Percentiles rank a stretch among this genome's conserved stretches.
Evolutionary conservation across 1,140 invertebrate genomes (phyloP).

Genomic region (Artemia franciscana): DNA sequence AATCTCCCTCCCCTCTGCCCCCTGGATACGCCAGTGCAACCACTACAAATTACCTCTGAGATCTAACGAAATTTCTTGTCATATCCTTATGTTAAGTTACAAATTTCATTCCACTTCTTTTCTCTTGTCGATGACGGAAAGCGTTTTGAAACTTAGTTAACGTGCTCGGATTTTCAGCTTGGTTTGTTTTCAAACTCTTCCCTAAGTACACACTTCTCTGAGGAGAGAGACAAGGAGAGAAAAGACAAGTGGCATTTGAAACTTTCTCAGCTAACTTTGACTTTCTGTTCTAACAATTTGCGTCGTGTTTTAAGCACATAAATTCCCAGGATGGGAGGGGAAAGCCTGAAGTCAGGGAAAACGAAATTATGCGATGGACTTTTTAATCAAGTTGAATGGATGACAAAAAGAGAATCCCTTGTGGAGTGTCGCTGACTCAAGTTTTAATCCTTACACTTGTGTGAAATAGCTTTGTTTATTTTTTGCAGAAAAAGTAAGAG

Average conservation of each 20-base stretch:
- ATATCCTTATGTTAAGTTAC: background rate
- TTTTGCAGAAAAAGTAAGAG: too few species aligned
- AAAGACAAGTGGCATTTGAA: background rate
- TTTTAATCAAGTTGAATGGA: background rate
- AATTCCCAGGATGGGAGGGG: background rate
- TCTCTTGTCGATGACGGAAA: too few species aligned
- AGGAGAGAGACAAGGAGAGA: too few species aligned
- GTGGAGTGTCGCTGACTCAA: too few species aligned
- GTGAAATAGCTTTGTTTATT: too few species aligned
- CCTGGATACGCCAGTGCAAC: too few species aligned
- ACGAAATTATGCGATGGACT: background rate
- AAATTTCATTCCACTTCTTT: constrained; percentile 7
- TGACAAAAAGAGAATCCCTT: background rate
- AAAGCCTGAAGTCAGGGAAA: background rate
- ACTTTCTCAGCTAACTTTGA: background rate
- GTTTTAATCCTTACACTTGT: too few species aligned
- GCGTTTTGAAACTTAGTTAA: background rate
- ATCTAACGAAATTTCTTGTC: too few species aligned
- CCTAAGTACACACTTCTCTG: background rate
- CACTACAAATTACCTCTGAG: too few species aligned
- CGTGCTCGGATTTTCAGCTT: background rate
- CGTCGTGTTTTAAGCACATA: background rate
- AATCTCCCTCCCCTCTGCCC: too few species aligned
- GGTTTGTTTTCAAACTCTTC: background rate
- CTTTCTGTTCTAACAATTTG: background rate